Evolutionary conservation across 2,797 vertebrate genomes (phyloP).

Genomic region (Philypnodon macrostomus): DNA sequence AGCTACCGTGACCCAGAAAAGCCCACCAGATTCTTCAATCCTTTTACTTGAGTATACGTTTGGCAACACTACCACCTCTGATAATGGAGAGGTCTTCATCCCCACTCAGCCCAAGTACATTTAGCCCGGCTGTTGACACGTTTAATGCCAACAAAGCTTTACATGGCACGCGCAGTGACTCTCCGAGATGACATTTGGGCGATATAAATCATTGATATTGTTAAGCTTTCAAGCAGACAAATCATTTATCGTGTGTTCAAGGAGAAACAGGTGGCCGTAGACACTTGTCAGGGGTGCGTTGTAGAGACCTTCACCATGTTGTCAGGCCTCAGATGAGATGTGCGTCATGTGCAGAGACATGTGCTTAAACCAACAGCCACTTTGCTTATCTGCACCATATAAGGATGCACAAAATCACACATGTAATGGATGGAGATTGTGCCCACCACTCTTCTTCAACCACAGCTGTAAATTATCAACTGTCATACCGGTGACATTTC

Average conservation of each 20-base stretch:
- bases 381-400: conserved; percentile 49
- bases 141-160: conserved; percentile 37
- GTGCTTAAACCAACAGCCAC: conserved; percentile 42
- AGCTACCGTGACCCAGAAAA: too few relatives aligned
- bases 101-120: conserved; percentile 11
- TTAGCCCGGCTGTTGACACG: conserved; percentile 50
- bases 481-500: conserved; percentile 65
- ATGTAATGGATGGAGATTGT: conserved; percentile 50
- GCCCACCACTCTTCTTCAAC: conserved; percentile 17
- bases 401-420: conserved; percentile 30
- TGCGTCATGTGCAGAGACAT: conserved; percentile 17
- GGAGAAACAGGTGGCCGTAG: conserved; percentile 52
- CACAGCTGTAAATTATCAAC: conserved; percentile 61
- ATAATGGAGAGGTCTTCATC: conserved; percentile 16
- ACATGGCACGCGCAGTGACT: conserved; percentile 48
- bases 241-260: conserved; percentile 61
- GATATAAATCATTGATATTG: conserved; percentile 58
- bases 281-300: conserved; percentile 56
- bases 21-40: too few relatives aligned
- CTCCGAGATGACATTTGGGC: conserved; percentile 40
- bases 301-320: conserved; percentile 46
- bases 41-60: too few relatives aligned
- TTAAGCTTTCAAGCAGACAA: conserved; percentile 48
- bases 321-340: conserved; percentile 48
- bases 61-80: too few relatives aligned